Conservation (phyloP, 2,113 vertebrate genomes). For the Festucalex cinctus region DNA sequence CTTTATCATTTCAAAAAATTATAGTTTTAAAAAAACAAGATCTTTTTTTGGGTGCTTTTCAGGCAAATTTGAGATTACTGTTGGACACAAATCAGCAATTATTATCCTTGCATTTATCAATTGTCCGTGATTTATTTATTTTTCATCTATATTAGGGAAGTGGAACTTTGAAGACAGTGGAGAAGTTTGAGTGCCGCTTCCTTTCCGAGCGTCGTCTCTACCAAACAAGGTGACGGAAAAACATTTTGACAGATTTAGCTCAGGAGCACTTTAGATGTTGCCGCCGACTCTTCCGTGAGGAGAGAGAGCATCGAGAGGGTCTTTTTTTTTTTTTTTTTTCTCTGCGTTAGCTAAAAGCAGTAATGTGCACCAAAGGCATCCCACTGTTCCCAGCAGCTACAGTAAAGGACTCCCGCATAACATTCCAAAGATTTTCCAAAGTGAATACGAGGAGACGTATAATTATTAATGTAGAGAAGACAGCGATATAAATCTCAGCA, state of each 20-base stretch:
- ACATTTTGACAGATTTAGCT: slow-evolving; percentile 69
- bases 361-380: not conserved
- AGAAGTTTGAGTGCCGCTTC: not conserved
- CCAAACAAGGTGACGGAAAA: slow-evolving; percentile 51
- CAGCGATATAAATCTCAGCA: no score
- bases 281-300: slow-evolving; percentile 37
- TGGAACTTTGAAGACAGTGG: not conserved
- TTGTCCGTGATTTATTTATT: not conserved
- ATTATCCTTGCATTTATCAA: not conserved
- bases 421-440: not conserved
- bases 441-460: not conserved
- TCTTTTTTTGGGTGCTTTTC: no score
- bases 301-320: slow-evolving; percentile 12
- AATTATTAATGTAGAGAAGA: no score
- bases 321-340: not conserved
- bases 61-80: not conserved
- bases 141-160: not conserved
- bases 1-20: no score
- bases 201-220: slow-evolving; percentile 18
- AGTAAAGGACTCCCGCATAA: not conserved
- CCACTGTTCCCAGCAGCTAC: not conserved
- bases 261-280: slow-evolving; percentile 60
- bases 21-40: no score
- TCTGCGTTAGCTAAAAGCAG: not conserved
- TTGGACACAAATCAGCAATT: not conserved